These are phyloP conservation scores for Paramacrobiotus metropolitanus DNA, from an alignment of 1,140 invertebrate species.

Conservation along the genomic window DNA sequence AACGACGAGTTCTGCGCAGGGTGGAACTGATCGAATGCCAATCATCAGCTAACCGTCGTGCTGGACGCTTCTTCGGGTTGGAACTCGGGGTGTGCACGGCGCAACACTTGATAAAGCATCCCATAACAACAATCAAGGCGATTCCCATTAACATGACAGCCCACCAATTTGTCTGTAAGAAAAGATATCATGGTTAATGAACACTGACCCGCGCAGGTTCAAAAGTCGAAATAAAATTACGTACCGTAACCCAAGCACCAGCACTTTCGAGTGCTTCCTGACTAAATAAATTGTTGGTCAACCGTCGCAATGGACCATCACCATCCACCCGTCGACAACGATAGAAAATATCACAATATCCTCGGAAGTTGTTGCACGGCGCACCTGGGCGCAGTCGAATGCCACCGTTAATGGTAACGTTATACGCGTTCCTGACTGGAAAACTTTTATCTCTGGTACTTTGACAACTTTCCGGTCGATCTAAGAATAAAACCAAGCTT, in stretches of 20 bases:
- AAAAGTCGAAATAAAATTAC: no score
- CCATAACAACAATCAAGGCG: constrained; percentile 79
- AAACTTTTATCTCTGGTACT: constrained; percentile 52
- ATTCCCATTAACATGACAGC: constrained; percentile 72
- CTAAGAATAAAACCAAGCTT: constrained; percentile 69
- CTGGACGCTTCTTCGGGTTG: constrained; percentile 73
- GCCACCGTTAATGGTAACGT: constrained; percentile 47
- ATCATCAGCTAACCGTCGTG: constrained; percentile 48
- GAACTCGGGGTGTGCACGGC: constrained; percentile 94
- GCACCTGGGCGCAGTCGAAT: constrained; percentile 74
- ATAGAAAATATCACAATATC: constrained; percentile 92
- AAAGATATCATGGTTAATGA: no score
- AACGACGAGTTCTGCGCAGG: constrained; percentile 60
- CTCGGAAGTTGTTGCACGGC: constrained; percentile 81
- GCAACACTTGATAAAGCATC: constrained; percentile 95
- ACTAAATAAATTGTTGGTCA: background rate
- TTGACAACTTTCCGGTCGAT: constrained; percentile 42
- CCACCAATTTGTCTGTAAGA: constrained; percentile 73
- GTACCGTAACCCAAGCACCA: background rate
- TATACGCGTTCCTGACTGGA: constrained; percentile 4
- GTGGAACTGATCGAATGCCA: constrained; percentile 24
- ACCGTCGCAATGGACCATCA: constrained; percentile 36
- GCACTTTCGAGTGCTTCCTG: background rate
- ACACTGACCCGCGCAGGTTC: no score
- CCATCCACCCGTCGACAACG: constrained; percentile 92